phyloP scores from a whole-genome alignment of 2,113 vertebrate species.

The Nyctereutes procyonoides region DNA sequence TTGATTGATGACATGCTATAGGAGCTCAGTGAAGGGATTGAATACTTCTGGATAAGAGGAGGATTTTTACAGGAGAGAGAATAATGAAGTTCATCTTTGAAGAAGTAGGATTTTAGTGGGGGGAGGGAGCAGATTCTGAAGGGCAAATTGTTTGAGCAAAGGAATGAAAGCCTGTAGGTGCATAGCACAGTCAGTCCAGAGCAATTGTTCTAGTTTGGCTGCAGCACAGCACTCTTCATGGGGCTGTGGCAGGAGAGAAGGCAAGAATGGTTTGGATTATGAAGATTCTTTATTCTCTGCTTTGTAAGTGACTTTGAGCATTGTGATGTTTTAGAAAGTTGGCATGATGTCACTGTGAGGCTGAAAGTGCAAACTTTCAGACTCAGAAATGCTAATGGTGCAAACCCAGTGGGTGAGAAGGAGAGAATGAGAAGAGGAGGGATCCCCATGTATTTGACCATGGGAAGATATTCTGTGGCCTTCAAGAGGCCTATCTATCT shows the following conservation, averaged over 20 bases:
- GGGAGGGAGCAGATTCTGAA: background rate
- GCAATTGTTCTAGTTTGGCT: fast-evolving
- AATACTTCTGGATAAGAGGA: background rate
- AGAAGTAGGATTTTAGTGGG: background rate
- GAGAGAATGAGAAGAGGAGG: background rate
- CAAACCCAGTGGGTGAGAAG: background rate
- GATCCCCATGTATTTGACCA: background rate
- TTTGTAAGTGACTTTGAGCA: background rate
- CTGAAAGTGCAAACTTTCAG: background rate
- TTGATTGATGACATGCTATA: background rate
- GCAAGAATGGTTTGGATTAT: background rate
- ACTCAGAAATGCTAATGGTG: background rate
- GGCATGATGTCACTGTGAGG: fast-evolving
- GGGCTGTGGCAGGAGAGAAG: background rate
- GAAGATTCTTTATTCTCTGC: background rate
- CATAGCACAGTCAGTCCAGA: fast-evolving
- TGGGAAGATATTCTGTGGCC: background rate
- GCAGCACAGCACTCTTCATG: background rate
- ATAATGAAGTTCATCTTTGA: background rate
- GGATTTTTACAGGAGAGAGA: background rate
- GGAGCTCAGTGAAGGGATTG: background rate
- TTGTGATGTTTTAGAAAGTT: background rate
- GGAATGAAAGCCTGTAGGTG: background rate
- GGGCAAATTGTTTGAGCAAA: background rate
- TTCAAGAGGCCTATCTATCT: too few species aligned